Evolutionary conservation across 2,888 invertebrate genomes (phyloP).

Genomic region (Dicranocentrus wangi): DNA sequence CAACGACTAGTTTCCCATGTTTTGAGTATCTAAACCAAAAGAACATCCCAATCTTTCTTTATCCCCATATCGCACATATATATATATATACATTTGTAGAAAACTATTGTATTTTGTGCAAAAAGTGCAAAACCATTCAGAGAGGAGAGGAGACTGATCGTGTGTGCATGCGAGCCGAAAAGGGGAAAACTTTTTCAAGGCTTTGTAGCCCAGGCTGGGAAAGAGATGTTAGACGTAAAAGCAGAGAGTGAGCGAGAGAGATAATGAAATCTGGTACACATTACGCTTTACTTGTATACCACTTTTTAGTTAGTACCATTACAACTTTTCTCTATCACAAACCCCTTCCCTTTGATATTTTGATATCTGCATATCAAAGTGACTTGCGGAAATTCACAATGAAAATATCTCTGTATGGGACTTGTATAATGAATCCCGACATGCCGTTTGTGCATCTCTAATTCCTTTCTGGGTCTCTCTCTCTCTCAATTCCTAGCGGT

Average conservation of each 20-base stretch:
- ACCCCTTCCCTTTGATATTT: conserved; percentile 33
- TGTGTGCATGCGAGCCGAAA: conserved; percentile 8
- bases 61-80: not conserved
- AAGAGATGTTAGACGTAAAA: conserved; percentile 1
- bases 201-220: not conserved
- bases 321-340: conserved; percentile 28
- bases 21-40: conserved; percentile 19
- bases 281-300: conserved; percentile 1
- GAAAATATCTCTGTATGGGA: no score
- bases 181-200: conserved; percentile 29
- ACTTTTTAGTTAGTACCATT: conserved; percentile 15
- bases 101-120: conserved; percentile 9
- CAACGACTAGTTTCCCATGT: conserved; percentile 23
- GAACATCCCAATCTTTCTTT: not conserved
- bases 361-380: conserved; percentile 44
- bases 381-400: no score
- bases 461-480: no score
- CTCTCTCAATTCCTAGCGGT: no score
- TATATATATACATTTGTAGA: not conserved
- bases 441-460: no score
- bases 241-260: not conserved
- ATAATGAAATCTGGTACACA: conserved; percentile 24
- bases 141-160: conserved; percentile 5
- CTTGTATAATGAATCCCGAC: no score
- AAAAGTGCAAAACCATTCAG: conserved; percentile 36